Evolutionary conservation across 1,140 invertebrate species (phyloP).

Genomic region (Limonius californicus): DNA sequence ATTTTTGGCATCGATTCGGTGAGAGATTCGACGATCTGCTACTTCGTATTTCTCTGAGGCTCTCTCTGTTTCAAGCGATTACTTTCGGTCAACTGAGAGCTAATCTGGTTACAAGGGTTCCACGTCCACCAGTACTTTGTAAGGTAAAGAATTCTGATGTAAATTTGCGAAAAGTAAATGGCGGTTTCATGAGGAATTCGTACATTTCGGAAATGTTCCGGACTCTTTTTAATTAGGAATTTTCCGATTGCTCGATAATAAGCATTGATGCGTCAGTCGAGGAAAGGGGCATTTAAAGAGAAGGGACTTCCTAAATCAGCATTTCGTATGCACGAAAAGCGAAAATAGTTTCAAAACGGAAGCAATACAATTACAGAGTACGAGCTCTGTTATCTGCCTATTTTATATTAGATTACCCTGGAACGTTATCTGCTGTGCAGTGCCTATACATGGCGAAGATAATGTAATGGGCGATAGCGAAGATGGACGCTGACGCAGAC

Average conservation of each 20-base stretch:
- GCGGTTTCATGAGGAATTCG: too few relatives aligned
- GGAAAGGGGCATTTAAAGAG: not conserved
- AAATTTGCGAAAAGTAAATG: not conserved
- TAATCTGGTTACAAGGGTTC: slow-evolving; percentile 6
- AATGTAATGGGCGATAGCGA: slow-evolving; percentile 26
- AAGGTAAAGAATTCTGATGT: not conserved
- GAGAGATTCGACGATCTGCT: too few relatives aligned
- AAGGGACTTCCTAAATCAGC: slow-evolving; percentile 2
- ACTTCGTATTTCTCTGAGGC: too few relatives aligned
- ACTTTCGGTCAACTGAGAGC: slow-evolving; percentile 1
- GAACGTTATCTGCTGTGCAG: slow-evolving; percentile 22
- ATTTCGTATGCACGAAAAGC: slow-evolving; percentile 7
- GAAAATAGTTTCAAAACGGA: slow-evolving; percentile 23
- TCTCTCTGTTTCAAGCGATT: not conserved
- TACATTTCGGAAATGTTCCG: too few relatives aligned
- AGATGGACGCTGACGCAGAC: slow-evolving; percentile 26
- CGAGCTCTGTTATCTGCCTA: slow-evolving; percentile 24
- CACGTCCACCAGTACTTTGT: not conserved
- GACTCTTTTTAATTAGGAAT: too few relatives aligned
- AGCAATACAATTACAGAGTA: slow-evolving; percentile 26
- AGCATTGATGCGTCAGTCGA: not conserved
- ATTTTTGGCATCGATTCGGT: too few relatives aligned
- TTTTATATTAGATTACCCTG: slow-evolving; percentile 24
- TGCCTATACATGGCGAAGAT: slow-evolving; percentile 24
- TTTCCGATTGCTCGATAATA: too few relatives aligned